A percentile compares a stretch with the other conserved stretches of the same genome.
Conservation (phyloP, 1,140 invertebrate genomes). For the Choristoneura fumiferana region DNA sequence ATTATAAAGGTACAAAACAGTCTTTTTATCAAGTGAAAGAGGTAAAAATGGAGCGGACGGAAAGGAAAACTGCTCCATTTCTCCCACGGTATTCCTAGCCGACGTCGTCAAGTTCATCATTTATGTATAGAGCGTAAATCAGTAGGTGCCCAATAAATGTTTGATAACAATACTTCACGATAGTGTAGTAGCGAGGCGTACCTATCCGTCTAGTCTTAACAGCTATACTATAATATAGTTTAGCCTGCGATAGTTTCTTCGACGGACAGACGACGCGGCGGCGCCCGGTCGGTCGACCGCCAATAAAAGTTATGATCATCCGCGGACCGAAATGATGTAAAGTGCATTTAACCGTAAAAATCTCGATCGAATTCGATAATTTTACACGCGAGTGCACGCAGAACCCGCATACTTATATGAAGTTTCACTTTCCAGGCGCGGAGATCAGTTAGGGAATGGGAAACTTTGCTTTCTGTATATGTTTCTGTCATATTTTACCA, state of each 20-base stretch:
- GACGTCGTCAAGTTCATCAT: slow-evolving; percentile 15
- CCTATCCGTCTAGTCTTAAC: slow-evolving; percentile 23
- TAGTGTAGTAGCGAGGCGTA: slow-evolving; percentile 28
- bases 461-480: too few relatives aligned
- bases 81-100: not conserved
- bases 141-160: slow-evolving; percentile 2
- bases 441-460: too few relatives aligned
- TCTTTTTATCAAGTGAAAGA: not conserved
- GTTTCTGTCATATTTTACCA: too few relatives aligned
- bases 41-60: not conserved
- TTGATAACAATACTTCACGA: not conserved
- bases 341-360: slow-evolving; percentile 36
- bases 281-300: slow-evolving; percentile 43
- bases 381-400: slow-evolving; percentile 21
- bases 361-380: slow-evolving; percentile 21
- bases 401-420: slow-evolving; percentile 25
- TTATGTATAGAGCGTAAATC: slow-evolving; percentile 9
- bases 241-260: too few relatives aligned
- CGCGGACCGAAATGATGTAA: slow-evolving; percentile 29
- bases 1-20: slow-evolving; percentile 12
- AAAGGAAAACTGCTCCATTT: slow-evolving; percentile 7
- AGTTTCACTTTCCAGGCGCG: not conserved
- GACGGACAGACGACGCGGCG: slow-evolving; percentile 37
- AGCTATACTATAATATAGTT: not conserved
- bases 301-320: slow-evolving; percentile 46